Evolutionary conservation across 2,888 invertebrate species (phyloP).

Genomic region (Epiblema foenella): DNA sequence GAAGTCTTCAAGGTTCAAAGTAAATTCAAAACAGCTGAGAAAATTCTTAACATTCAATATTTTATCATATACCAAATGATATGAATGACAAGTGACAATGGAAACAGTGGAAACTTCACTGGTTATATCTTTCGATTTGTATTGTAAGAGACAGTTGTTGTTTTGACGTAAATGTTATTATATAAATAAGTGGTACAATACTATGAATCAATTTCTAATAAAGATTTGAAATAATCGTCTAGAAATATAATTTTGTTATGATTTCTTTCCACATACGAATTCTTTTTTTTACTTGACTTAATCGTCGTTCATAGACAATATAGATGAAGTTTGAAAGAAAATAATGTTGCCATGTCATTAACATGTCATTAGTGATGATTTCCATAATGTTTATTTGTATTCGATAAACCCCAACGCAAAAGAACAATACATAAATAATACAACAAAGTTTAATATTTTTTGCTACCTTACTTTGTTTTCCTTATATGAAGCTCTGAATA

Average conservation of each 20-base stretch:
- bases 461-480: not conserved
- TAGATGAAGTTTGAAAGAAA: not conserved
- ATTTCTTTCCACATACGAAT: constrained; percentile 11
- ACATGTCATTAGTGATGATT: not conserved
- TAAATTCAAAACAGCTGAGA: constrained; percentile 28
- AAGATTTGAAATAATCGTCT: constrained; percentile 7
- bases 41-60: constrained; percentile 33
- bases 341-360: not conserved
- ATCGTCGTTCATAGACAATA: constrained; percentile 33
- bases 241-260: constrained; percentile 20
- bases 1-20: constrained; percentile 24
- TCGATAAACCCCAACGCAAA: too few species aligned
- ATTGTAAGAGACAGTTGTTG: constrained; percentile 13
- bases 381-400: too few species aligned
- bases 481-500: not conserved
- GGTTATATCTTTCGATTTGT: not conserved
- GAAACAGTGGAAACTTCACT: constrained; percentile 32
- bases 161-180: constrained; percentile 2
- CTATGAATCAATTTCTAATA: constrained; percentile 23
- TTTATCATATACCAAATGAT: constrained; percentile 25
- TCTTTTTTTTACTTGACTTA: not conserved
- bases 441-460: not conserved
- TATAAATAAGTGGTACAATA: constrained; percentile 11
- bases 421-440: too few species aligned
- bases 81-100: constrained; percentile 36